Base-by-base conservation (phyloP, 2,113 vertebrate species). In the Triplophysa tibetana region DNA sequence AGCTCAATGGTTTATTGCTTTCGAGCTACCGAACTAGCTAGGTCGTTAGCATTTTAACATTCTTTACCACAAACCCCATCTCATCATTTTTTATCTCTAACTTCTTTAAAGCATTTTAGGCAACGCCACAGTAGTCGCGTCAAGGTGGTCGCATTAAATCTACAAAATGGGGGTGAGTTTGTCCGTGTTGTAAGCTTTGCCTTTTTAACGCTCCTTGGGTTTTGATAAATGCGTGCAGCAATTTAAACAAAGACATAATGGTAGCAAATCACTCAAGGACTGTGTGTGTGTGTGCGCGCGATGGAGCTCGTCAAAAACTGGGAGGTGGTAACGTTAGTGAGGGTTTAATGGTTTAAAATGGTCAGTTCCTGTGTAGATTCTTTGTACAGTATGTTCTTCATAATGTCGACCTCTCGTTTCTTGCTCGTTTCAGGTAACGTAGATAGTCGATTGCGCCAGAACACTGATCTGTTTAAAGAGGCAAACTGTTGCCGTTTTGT, bases 121-220 rank as follows among this genome's bases (percentile, higher is more conserved):
- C 38, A 24, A 24, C 24, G 24, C 24, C 24, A 62, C 75, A 23
- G 8, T 66, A 54, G 56, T 65, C 75, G 65, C 75, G 58, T 52
- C 56, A 43, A 75, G 78, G 26, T 52, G 81, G 63, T 75, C 75
- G 74, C 50, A 41, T 75, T 75, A 68, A 66, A 21, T n/a, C 83
- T 58, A 48, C 81, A 68, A 73, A 77, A 88, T 88, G 86, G 86
- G 86, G 86, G 86, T 88, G 85, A 88, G 86, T 86, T 68, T 78
- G 61, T 60, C 41, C 65, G 8, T 76, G 66, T 62, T 70, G 54
- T 48, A 67, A 45, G 67, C 43, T 10, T 66, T 58, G 23, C 58
- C 33, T 38, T 38, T 38, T 70, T 24, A 74, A 38, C 33, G 33
- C 3, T 52, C 58, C 38, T 70, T 17, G n/a, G 63, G 62, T 75